Evolutionary conservation across 2,113 vertebrate species (phyloP), one percentile per base, ranked within the genome.

Genomic region (Nothobranchius furzeri): DNA sequence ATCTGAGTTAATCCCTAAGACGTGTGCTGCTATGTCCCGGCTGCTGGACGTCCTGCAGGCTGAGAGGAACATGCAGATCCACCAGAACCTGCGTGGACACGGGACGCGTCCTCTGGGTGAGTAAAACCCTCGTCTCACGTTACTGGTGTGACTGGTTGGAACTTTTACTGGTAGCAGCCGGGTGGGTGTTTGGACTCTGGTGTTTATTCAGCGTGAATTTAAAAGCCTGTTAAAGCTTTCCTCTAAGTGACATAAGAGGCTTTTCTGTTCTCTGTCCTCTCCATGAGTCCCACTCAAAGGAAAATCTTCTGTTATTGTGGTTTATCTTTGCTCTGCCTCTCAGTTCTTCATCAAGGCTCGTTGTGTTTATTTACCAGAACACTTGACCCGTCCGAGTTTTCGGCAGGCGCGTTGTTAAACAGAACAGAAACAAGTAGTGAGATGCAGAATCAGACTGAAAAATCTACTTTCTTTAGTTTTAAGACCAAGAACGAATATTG

Each of bases 1-100:
- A 24, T 87, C 90, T 35, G 45, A 49, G 86, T 76, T 93, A 92
- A 93, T 92, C 90, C 89, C 79, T 83, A 85, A 88, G 80, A 70
- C 73, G 46, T 40, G 43, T 64, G 0, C 77, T 76, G 84, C 72
- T 54, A 64, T 70, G 35, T 76, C 54, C 54, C 61, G 55, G 45
- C 52, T 15, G 48, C 75, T 72, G 82, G 81, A 85, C 83, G 76
- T 87, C 85, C 75, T 70, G 64, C 71, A 87, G 77, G 71, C 76
- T 64, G 65, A 66, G 43, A 72, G 62, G 74, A 61, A 36, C 61
- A 79, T 87, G 83, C 61, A 74, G 62, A 67, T 76, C 58, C 64
- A 62, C 47, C 12, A 17, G 40, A 50, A 2, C 36, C 30, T 20
- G 20, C 20, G 20, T 20, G 20, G 25, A 13, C 63, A 53, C 68